Evolutionary conservation across 2,797 vertebrate species (phyloP).

Genomic region (Myotis pilosus): DNA sequence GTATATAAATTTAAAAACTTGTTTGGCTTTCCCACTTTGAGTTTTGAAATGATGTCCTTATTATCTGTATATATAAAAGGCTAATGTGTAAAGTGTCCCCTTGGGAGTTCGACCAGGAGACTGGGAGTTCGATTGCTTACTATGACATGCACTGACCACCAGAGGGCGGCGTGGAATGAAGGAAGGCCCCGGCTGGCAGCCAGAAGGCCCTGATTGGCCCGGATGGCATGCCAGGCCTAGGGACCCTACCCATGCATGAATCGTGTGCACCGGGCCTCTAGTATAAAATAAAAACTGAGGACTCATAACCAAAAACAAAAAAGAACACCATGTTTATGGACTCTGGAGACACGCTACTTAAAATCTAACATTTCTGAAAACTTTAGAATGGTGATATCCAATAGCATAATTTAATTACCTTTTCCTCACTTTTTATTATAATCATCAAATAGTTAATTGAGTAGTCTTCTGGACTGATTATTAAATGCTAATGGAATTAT

Average conservation of each 20-base stretch:
- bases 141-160: no score
- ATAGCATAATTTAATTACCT: constrained; percentile 27
- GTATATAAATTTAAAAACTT: constrained; percentile 27
- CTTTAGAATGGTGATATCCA: background rate
- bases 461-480: background rate
- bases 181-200: no score
- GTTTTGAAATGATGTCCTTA: constrained; percentile 9
- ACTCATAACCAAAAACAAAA: background rate
- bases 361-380: constrained; percentile 5
- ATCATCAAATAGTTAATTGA: constrained; percentile 36
- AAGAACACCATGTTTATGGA: background rate
- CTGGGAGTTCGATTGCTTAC: no score
- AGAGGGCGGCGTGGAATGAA: no score
- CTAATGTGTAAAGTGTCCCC: no score
- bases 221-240: no score
- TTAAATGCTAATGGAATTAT: background rate
- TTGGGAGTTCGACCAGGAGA: no score
- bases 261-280: no score
- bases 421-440: constrained; percentile 13
- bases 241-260: no score
- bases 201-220: no score
- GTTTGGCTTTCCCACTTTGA: constrained; percentile 3
- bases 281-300: background rate
- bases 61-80: background rate
- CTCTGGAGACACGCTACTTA: background rate